phyloP scores from a whole-genome alignment of 2,113 vertebrate genomes.

The Anoura caudifer region DNA sequence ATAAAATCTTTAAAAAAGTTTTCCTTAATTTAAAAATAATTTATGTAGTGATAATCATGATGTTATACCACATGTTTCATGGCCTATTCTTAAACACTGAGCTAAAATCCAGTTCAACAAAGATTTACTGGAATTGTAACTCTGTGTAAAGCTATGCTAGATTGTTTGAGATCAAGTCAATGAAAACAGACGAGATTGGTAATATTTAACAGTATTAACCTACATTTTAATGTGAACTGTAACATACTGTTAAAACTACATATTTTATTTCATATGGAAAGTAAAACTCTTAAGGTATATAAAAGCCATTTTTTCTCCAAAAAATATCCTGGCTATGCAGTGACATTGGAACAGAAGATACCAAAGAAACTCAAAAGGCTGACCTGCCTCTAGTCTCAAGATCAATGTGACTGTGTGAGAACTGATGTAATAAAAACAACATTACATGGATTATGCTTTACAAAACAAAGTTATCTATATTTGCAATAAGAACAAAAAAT shows the following conservation, averaged over 20 bases:
- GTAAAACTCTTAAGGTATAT: neutral
- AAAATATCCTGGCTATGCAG: neutral
- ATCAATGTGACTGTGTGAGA: neutral
- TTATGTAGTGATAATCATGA: neutral
- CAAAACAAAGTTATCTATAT: neutral
- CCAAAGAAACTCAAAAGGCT: neutral
- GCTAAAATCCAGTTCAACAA: neutral
- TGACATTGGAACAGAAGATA: neutral
- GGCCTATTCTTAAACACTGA: neutral
- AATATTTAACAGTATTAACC: neutral
- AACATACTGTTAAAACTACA: neutral
- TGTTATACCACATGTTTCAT: neutral
- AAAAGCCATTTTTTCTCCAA: neutral
- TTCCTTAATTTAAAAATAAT: neutral
- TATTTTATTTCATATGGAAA: constrained; percentile 16
- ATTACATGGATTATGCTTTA: constrained; percentile 16
- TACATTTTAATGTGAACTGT: neutral
- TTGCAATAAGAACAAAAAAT: neutral
- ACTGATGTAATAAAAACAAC: neutral
- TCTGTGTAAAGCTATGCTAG: neutral
- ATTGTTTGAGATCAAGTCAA: neutral
- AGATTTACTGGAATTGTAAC: neutral
- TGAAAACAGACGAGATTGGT: neutral
- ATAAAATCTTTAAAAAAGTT: neutral
- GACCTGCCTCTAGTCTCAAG: neutral